These are phyloP conservation scores for Drosophila barbarae DNA, from an alignment of 2,888 invertebrate species.

Conservation along the genomic window DNA sequence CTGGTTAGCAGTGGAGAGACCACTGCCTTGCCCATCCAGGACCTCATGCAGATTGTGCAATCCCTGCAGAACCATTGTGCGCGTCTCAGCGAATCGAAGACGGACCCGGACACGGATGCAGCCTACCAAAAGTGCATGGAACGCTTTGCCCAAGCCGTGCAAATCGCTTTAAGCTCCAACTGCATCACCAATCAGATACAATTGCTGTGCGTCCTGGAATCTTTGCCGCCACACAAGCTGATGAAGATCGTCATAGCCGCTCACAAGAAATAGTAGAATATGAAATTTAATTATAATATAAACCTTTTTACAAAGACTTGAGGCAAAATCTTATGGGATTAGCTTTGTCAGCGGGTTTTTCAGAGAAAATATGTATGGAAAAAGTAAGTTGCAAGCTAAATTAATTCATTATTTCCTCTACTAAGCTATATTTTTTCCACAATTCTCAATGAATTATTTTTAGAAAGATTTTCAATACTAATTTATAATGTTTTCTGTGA, in stretches of 20 bases:
- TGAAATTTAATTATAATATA: constrained; percentile 11
- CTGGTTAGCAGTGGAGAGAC: constrained; percentile 79
- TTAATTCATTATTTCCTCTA: neutral
- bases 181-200: constrained; percentile 90
- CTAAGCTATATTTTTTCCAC: neutral
- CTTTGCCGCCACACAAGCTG: constrained; percentile 84
- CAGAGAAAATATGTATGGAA: neutral
- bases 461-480: neutral
- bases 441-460: neutral
- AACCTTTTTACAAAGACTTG: neutral
- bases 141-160: constrained; percentile 90
- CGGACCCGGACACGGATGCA: constrained; percentile 79
- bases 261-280: constrained; percentile 79
- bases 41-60: constrained; percentile 81
- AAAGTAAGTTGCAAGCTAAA: neutral
- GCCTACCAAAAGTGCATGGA: constrained; percentile 84
- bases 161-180: constrained; percentile 88
- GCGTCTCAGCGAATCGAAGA: constrained; percentile 78
- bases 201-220: constrained; percentile 83
- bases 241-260: constrained; percentile 84
- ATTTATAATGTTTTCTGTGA: neutral
- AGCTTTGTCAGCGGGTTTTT: neutral
- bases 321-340: neutral
- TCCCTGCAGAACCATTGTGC: constrained; percentile 80
- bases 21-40: constrained; percentile 84